Conservation (phyloP, 1,140 invertebrate genomes). For the Formica exsecta region DNA sequence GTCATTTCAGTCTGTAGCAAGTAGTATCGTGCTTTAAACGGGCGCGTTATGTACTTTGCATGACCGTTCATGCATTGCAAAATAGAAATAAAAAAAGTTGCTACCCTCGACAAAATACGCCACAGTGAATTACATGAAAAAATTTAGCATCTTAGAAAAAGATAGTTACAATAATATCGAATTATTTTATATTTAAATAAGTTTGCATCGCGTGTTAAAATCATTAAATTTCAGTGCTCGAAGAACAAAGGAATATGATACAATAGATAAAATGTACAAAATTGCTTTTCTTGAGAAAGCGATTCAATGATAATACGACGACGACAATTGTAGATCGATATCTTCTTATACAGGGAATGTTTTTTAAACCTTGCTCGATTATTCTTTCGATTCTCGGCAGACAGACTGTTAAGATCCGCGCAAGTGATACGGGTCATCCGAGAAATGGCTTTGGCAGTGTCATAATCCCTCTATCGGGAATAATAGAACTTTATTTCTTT, state of each 20-base stretch:
- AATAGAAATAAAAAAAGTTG: constrained; percentile 8
- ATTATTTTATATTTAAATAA: constrained; percentile 5
- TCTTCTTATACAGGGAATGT: neutral
- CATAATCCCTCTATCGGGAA: constrained; percentile 32
- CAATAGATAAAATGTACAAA: neutral
- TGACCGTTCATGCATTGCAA: constrained; percentile 38
- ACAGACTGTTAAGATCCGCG: constrained; percentile 42
- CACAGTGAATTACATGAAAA: neutral
- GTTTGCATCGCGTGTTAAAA: neutral
- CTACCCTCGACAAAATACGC: neutral
- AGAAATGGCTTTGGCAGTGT: constrained; percentile 42
- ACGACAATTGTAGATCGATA: constrained; percentile 25
- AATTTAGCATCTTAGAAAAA: neutral
- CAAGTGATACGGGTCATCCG: constrained; percentile 41
- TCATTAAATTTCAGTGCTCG: neutral
- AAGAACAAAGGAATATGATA: neutral
- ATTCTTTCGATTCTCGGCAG: constrained; percentile 33
- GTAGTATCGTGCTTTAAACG: constrained; percentile 5
- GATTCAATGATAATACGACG: neutral
- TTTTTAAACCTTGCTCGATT: constrained; percentile 43
- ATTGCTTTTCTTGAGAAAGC: neutral
- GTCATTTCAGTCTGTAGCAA: constrained; percentile 1
- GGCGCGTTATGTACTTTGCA: neutral
- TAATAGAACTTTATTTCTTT: constrained; percentile 41
- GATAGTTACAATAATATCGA: neutral